phyloP scores from a whole-genome alignment of 2,113 vertebrate genomes.

The Oenanthe melanoleuca region DNA sequence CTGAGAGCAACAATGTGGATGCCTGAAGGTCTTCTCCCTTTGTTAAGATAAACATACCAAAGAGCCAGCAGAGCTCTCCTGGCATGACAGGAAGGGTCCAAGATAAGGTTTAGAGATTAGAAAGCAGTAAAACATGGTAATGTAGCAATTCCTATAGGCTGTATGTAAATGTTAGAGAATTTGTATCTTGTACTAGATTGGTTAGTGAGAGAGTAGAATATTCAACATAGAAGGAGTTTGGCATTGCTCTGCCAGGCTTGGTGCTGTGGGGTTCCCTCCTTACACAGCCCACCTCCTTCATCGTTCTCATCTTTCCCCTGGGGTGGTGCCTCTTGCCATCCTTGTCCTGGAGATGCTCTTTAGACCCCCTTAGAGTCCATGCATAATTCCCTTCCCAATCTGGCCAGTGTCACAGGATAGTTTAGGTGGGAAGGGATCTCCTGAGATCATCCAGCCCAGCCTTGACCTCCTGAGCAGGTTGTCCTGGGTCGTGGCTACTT shows the following conservation, averaged over 20 bases:
- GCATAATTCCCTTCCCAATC: neutral
- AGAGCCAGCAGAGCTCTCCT: no score
- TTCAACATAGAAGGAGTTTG: no score
- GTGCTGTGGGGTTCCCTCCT: neutral
- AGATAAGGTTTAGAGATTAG: no score
- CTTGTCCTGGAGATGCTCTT: neutral
- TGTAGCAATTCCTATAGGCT: no score
- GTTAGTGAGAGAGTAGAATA: no score
- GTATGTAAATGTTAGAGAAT: no score
- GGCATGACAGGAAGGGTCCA: no score
- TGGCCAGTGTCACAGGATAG: rapidly evolving
- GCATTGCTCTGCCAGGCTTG: rapidly evolving
- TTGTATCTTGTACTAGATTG: no score
- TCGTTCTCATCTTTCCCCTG: neutral
- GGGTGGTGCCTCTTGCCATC: neutral
- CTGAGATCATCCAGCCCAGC: neutral
- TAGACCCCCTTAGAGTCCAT: neutral
- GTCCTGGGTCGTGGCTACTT: neutral
- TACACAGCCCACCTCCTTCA: neutral
- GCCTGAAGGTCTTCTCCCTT: no score
- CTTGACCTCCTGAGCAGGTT: neutral
- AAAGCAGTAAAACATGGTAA: no score
- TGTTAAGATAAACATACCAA: no score
- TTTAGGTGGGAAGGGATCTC: neutral
- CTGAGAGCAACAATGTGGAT: no score